phyloP scores from a whole-genome alignment of 1,140 invertebrate genomes.

The Lerema accius region DNA sequence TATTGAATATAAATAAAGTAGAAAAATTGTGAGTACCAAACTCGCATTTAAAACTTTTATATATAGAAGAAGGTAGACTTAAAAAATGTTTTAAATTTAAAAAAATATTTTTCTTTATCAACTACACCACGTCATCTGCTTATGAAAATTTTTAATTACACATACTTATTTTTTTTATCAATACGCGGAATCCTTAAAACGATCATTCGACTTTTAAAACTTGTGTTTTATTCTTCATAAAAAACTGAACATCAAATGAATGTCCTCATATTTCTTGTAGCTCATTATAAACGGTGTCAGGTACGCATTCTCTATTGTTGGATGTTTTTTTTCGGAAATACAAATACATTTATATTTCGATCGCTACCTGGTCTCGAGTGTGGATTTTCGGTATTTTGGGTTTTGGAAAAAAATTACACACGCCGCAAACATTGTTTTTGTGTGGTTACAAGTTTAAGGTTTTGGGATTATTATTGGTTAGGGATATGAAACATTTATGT shows the following conservation, averaged over 20 bases:
- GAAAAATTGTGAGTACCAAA: too few relatives aligned
- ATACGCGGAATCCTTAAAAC: background rate
- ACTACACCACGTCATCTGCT: too few relatives aligned
- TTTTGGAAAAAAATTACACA: constrained; percentile 72
- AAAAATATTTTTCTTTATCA: too few relatives aligned
- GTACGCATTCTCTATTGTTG: constrained; percentile 72
- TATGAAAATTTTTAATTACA: too few relatives aligned
- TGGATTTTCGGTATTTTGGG: constrained; percentile 73
- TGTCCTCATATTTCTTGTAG: constrained; percentile 78
- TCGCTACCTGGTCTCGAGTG: constrained; percentile 76
- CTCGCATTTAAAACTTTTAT: too few relatives aligned
- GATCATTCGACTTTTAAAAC: background rate
- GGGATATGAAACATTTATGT: constrained; percentile 50
- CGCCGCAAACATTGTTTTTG: constrained; percentile 81
- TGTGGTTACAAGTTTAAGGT: constrained; percentile 52
- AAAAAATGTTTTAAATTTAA: too few relatives aligned
- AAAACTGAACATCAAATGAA: constrained; percentile 67
- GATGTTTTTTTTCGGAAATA: constrained; percentile 72
- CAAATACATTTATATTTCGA: constrained; percentile 75
- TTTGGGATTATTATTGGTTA: constrained; percentile 37
- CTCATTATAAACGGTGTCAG: constrained; percentile 79
- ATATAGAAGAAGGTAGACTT: too few relatives aligned
- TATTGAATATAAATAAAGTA: too few relatives aligned
- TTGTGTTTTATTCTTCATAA: constrained; percentile 16
- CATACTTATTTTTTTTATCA: too few relatives aligned